Percentiles rank a stretch among this genome's conserved stretches.
These are phyloP conservation scores for Numenius phaeopus DNA, from an alignment of 2,797 vertebrate genomes.

Conservation along the genomic window DNA sequence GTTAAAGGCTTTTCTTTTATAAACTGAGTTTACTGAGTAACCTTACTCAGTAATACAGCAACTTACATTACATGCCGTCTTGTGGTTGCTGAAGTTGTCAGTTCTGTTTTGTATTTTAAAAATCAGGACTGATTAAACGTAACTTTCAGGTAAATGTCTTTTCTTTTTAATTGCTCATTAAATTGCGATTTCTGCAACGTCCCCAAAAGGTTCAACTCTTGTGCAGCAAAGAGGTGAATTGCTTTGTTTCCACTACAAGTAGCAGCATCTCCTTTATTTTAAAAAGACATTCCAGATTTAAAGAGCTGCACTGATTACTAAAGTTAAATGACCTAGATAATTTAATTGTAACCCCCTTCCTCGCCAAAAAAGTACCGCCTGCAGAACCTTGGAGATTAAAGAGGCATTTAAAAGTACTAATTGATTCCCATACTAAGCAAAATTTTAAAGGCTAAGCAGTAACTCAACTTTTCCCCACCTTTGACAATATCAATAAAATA, in stretches of 20 bases:
- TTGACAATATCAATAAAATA: not conserved
- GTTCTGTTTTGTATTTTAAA: not conserved
- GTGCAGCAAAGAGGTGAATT: not conserved
- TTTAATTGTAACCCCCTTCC: not conserved
- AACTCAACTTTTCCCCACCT: not conserved
- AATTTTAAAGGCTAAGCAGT: not conserved
- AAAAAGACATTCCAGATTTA: conserved; percentile 16
- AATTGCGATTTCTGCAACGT: not conserved
- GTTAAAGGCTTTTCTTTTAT: not conserved
- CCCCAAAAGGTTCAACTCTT: not conserved
- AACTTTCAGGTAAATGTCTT: not conserved
- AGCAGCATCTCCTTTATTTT: not conserved
- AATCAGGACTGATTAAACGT: not conserved
- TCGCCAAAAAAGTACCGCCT: not conserved
- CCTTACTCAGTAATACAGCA: not conserved
- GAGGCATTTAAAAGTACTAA: not conserved
- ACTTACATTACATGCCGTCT: not conserved
- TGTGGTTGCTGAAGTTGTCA: not conserved
- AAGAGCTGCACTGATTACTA: not conserved
- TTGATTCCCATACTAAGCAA: not conserved
- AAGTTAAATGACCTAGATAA: conserved; percentile 45
- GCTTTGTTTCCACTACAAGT: not conserved
- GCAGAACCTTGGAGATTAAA: conserved; percentile 18
- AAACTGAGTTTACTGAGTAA: not conserved
- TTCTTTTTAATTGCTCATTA: not conserved